A percentile compares a stretch with the other conserved stretches of the same genome.
Conservation (phyloP, 1,140 invertebrate species). For the Euborellia annulipes region DNA sequence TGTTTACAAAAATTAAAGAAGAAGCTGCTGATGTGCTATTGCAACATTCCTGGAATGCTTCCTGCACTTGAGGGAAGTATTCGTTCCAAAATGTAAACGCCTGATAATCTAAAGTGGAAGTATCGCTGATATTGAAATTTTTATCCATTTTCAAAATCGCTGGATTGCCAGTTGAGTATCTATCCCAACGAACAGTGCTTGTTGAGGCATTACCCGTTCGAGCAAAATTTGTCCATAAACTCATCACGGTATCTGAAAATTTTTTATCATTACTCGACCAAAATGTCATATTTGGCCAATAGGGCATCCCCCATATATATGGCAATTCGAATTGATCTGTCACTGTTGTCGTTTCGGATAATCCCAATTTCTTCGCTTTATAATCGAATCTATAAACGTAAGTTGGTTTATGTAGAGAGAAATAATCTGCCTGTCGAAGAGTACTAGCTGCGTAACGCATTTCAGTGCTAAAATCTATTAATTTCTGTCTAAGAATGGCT, state of each 20-base stretch:
- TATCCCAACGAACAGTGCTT: slow-evolving; percentile 45
- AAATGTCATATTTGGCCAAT: slow-evolving; percentile 35
- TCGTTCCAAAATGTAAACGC: slow-evolving; percentile 65
- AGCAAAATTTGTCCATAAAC: slow-evolving; percentile 55
- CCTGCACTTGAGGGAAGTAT: slow-evolving; percentile 50
- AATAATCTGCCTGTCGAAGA: slow-evolving; percentile 41
- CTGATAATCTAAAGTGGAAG: slow-evolving; percentile 47
- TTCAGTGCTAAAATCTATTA: slow-evolving; percentile 52
- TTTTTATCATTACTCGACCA: slow-evolving; percentile 61
- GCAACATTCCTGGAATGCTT: slow-evolving; percentile 4
- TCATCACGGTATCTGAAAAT: slow-evolving; percentile 57
- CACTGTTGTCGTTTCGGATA: slow-evolving; percentile 56
- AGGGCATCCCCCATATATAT: slow-evolving; percentile 59
- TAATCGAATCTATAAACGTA: slow-evolving; percentile 62
- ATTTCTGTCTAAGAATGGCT: slow-evolving; percentile 36
- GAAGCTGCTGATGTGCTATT: slow-evolving; percentile 1
- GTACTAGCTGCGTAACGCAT: slow-evolving; percentile 53
- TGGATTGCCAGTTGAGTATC: slow-evolving; percentile 41
- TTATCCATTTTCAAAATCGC: slow-evolving; percentile 52
- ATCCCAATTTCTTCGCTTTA: slow-evolving; percentile 42
- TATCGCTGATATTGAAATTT: slow-evolving; percentile 52
- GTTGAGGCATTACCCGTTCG: slow-evolving; percentile 51
- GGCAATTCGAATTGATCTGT: slow-evolving; percentile 63
- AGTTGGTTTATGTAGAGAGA: slow-evolving; percentile 38
- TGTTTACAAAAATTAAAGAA: not conserved